These are phyloP conservation scores for Corythaeola cristata DNA, from an alignment of 2,113 vertebrate genomes.

Conservation along the genomic window DNA sequence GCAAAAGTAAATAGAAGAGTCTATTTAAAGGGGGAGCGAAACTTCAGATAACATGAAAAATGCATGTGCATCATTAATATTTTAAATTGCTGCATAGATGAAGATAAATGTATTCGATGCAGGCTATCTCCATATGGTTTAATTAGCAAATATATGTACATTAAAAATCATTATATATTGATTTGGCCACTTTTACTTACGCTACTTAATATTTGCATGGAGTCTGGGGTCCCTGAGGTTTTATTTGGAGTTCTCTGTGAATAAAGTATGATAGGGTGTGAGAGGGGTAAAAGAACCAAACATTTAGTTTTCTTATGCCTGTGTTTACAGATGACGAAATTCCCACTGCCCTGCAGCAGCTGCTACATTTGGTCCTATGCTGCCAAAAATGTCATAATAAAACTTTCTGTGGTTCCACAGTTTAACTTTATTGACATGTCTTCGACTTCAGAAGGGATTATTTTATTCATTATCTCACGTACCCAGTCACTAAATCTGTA, in stretches of 20 bases:
- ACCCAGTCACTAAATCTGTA: background rate
- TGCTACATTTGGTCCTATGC: background rate
- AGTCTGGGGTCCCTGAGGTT: background rate
- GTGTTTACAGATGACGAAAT: background rate
- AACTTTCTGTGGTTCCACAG: background rate
- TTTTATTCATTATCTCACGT: background rate
- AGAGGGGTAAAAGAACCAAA: background rate
- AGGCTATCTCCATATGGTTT: background rate
- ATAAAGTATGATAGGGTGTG: background rate
- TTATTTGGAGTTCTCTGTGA: background rate
- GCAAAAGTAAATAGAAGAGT: slow-evolving; percentile 31
- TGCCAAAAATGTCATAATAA: slow-evolving; percentile 8
- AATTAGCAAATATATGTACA: background rate
- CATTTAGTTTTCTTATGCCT: background rate
- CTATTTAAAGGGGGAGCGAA: background rate
- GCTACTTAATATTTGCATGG: background rate
- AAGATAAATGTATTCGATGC: slow-evolving; percentile 15
- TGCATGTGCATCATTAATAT: background rate
- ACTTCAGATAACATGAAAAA: slow-evolving; percentile 40
- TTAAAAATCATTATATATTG: background rate
- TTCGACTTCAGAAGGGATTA: background rate
- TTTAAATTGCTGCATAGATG: slow-evolving; percentile 26
- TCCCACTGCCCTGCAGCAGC: background rate
- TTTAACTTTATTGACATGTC: slow-evolving; percentile 2
- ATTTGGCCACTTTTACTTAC: background rate